phyloP scores from a whole-genome alignment of 2,797 vertebrate genomes.

The Menidia menidia region DNA sequence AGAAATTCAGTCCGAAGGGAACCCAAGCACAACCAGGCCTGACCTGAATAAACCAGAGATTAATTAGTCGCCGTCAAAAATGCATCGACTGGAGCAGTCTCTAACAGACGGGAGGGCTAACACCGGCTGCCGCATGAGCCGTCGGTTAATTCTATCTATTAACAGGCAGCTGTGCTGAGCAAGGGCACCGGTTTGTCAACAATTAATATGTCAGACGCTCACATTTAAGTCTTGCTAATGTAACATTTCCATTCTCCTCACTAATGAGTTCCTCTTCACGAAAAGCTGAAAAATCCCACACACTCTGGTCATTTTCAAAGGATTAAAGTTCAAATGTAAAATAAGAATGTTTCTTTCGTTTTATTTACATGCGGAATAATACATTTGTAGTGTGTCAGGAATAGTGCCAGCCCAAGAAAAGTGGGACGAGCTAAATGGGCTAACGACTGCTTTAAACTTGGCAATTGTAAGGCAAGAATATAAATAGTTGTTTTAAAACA shows the following conservation, averaged over 20 bases:
- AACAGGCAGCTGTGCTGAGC: neutral
- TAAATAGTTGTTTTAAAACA: no score
- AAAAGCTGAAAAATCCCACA: no score
- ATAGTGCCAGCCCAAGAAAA: no score
- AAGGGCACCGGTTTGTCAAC: neutral
- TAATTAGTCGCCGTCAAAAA: constrained; percentile 23
- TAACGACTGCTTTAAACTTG: no score
- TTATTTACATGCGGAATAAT: no score
- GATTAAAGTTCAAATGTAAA: no score
- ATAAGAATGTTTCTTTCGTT: no score
- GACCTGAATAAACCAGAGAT: constrained; percentile 24
- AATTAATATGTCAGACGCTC: neutral
- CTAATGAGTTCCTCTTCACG: no score
- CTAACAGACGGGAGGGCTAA: constrained; percentile 12
- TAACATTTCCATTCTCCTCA: neutral
- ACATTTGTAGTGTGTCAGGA: no score
- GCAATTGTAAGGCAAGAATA: no score
- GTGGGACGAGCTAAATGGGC: no score
- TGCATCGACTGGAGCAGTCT: neutral
- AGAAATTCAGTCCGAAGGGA: constrained; percentile 9
- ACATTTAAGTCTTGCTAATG: neutral
- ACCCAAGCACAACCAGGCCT: constrained; percentile 10
- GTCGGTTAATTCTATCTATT: neutral
- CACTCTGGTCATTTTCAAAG: no score
- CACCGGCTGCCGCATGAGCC: constrained; percentile 1